phyloP scores from a whole-genome alignment of 35 echinoderm and acorn worm species.

The Chiridota heheva region DNA sequence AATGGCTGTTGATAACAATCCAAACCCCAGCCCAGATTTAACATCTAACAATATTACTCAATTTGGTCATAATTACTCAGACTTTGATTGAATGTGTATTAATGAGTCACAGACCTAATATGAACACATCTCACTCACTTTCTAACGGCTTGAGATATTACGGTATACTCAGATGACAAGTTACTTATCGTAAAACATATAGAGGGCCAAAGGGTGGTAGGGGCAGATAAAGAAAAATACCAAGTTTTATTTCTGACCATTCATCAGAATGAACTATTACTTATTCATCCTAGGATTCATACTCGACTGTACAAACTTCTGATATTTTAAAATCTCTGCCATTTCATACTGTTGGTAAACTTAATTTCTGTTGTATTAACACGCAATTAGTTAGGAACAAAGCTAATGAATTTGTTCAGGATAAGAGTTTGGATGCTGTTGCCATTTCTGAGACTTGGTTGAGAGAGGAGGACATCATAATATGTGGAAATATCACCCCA shows the following conservation, averaged over 20 bases:
- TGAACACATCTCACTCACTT: too few relatives aligned
- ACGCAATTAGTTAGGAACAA: conserved; percentile 7
- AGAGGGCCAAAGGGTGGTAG: neutral
- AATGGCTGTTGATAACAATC: too few relatives aligned
- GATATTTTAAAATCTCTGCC: neutral
- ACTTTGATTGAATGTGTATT: too few relatives aligned
- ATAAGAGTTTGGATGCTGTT: conserved; percentile 1
- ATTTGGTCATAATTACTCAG: too few relatives aligned
- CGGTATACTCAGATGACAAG: neutral
- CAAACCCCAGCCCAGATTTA: too few relatives aligned
- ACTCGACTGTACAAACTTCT: neutral
- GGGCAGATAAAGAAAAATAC: neutral
- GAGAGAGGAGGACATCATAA: neutral
- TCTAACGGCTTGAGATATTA: too few relatives aligned
- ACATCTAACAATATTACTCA: too few relatives aligned
- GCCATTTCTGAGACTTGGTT: conserved; percentile 17
- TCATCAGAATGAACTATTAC: neutral
- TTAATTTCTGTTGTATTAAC: conserved; percentile 11
- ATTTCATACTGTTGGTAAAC: neutral
- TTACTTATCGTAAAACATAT: neutral
- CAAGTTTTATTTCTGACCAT: neutral
- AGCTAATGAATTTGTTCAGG: conserved; percentile 1
- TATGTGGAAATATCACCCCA: conserved; percentile 4
- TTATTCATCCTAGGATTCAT: neutral
- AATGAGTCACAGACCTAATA: too few relatives aligned